phyloP scores from a whole-genome alignment of 1,140 invertebrate genomes.

The Lithobius niger region DNA sequence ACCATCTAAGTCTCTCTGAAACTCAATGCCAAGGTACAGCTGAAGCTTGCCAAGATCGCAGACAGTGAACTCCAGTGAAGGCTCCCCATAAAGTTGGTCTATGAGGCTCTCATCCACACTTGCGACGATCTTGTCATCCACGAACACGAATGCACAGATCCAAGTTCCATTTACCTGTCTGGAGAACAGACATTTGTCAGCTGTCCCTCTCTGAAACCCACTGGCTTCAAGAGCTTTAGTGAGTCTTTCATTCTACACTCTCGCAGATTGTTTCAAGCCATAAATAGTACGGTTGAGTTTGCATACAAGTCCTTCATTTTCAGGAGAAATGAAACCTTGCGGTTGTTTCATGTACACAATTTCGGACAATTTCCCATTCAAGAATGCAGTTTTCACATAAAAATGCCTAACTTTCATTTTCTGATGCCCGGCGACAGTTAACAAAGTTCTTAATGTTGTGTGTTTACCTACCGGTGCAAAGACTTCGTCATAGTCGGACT shows the following conservation, averaged over 20 bases:
- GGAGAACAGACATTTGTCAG: neutral
- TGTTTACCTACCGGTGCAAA: neutral
- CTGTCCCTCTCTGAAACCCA: neutral
- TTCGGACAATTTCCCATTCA: neutral
- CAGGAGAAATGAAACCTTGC: neutral
- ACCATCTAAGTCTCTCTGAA: no score
- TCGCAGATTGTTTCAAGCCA: neutral
- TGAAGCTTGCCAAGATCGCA: no score
- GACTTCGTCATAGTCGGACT: neutral
- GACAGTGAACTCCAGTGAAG: no score
- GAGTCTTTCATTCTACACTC: neutral
- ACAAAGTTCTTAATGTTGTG: neutral
- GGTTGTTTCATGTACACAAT: neutral
- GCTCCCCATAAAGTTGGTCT: neutral
- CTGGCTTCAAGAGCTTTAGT: neutral
- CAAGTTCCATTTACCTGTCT: neutral
- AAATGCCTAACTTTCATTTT: neutral
- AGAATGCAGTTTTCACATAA: neutral
- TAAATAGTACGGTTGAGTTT: neutral
- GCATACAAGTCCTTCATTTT: neutral
- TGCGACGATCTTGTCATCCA: neutral
- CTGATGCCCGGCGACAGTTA: neutral
- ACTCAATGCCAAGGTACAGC: no score
- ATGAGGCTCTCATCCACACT: neutral
- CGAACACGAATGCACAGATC: neutral